Conservation (phyloP, 2,113 vertebrate genomes). For the Ptilorrhoa leucosticta region DNA sequence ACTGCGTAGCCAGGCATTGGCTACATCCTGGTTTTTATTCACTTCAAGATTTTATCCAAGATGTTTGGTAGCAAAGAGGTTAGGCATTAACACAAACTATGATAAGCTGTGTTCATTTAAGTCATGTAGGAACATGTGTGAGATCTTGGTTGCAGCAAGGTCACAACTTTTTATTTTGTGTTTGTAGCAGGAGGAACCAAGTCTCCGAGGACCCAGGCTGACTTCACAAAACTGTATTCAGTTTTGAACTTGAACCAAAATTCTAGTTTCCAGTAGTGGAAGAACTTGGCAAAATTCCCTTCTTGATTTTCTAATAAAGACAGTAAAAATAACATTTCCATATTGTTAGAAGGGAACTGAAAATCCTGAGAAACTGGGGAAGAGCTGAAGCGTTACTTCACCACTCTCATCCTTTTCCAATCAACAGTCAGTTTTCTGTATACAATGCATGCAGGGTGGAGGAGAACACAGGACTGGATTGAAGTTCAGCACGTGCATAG, state of each 20-base stretch:
- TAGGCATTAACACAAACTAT: background rate
- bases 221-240: background rate
- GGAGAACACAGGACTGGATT: fast-evolving
- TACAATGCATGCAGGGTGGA: background rate
- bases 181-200: background rate
- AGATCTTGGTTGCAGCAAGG: background rate
- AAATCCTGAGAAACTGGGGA: background rate
- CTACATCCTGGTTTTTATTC: background rate
- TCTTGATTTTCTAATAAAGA: background rate
- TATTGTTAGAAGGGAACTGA: background rate
- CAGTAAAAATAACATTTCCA: background rate
- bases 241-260: background rate
- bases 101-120: background rate
- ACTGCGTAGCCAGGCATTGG: background rate
- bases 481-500: background rate
- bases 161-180: background rate
- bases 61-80: background rate
- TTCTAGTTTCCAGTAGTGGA: background rate
- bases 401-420: background rate
- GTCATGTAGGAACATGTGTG: background rate
- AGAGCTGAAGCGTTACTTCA: background rate
- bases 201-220: background rate
- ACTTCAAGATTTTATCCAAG: background rate
- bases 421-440: background rate
- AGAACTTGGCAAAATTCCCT: background rate